phyloP scores from a whole-genome alignment of 1,140 invertebrate species.

The Caenorhabditis briggsae region DNA sequence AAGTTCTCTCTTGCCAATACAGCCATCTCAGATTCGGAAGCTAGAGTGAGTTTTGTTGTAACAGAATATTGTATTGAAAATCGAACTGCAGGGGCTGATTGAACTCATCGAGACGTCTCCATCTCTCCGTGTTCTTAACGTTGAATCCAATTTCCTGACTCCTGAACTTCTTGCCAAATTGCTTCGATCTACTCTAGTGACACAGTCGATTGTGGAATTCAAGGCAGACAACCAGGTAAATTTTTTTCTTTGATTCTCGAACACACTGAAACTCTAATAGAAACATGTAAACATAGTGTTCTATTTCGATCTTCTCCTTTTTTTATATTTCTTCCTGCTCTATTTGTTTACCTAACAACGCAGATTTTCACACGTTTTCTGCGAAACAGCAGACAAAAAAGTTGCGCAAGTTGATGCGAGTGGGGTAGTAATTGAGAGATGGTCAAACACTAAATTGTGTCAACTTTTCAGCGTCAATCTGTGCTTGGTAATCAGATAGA shows the following conservation, averaged over 20 bases:
- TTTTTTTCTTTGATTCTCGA: no score
- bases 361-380: constrained; percentile 48
- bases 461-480: constrained; percentile 70
- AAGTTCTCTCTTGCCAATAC: constrained; percentile 92
- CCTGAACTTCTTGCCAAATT: constrained; percentile 77
- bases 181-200: constrained; percentile 74
- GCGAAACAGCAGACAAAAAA: background rate
- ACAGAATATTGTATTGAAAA: background rate
- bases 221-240: constrained; percentile 77
- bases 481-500: constrained; percentile 78
- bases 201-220: constrained; percentile 76
- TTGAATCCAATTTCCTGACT: constrained; percentile 77
- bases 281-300: no score
- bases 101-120: constrained; percentile 72
- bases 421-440: no score
- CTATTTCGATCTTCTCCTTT: background rate
- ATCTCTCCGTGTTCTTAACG: constrained; percentile 74
- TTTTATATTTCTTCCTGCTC: background rate
- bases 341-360: constrained; percentile 15
- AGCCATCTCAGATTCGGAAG: constrained; percentile 89
- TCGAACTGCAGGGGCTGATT: constrained; percentile 71
- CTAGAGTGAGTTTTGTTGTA: constrained; percentile 79
- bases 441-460: background rate
- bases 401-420: background rate
- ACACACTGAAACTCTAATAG: no score